Evolutionary conservation across 2,113 vertebrate genomes (phyloP).

Genomic region (Megaceryle torquata): DNA sequence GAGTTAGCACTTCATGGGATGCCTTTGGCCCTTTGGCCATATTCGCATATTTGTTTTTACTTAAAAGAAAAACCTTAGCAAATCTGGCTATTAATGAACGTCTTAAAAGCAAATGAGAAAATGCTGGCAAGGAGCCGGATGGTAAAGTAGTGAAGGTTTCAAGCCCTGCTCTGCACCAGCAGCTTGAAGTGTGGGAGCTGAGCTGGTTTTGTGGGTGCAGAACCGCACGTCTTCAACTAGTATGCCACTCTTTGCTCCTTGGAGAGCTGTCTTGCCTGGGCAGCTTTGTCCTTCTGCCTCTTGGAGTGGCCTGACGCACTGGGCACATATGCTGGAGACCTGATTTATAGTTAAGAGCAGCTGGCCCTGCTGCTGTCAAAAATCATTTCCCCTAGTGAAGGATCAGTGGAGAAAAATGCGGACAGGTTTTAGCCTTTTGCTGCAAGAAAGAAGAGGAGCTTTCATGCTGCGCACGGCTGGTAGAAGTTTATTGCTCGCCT

Average conservation of each 20-base stretch:
- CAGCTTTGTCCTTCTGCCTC: background rate
- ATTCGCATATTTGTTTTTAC: background rate
- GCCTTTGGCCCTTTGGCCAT: background rate
- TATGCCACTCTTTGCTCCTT: fast-evolving
- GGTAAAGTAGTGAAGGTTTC: background rate
- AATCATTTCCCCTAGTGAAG: conserved; percentile 44
- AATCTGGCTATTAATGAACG: background rate
- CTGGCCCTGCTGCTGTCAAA: conserved; percentile 55
- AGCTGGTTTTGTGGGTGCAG: background rate
- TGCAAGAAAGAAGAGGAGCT: background rate
- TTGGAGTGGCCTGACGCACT: background rate
- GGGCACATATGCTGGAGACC: conserved; percentile 45
- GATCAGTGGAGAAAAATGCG: conserved; percentile 7
- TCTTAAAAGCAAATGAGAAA: conserved; percentile 6
- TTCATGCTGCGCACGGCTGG: fast-evolving
- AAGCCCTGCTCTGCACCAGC: background rate
- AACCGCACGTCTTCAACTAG: fast-evolving
- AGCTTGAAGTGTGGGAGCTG: background rate
- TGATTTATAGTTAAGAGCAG: conserved; percentile 69
- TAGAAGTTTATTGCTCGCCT: background rate
- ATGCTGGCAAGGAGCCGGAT: background rate
- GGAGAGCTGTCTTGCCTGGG: background rate
- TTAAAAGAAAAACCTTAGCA: background rate
- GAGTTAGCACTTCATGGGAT: background rate
- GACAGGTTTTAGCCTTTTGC: conserved; percentile 12